Percentiles rank a stretch among this genome's conserved stretches.
These are phyloP conservation scores for Himalopsyche japonica DNA, from an alignment of 2,888 invertebrate genomes.

Conservation along the genomic window DNA sequence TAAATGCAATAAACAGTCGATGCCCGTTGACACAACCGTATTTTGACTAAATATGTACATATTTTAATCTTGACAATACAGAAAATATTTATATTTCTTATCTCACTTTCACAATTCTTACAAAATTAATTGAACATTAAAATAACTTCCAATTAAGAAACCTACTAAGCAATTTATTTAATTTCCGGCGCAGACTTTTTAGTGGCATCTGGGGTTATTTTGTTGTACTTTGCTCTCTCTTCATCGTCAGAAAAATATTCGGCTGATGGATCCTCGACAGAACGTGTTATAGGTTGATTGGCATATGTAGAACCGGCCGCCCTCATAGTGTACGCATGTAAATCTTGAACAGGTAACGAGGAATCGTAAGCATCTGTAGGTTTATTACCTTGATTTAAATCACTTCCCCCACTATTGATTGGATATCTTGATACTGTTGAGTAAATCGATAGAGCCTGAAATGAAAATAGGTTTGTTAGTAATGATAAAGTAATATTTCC, in stretches of 20 bases:
- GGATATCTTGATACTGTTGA: conserved; percentile 54
- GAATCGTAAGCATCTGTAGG: not conserved
- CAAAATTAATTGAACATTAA: not conserved
- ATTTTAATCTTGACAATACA: not conserved
- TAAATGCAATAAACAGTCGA: not conserved
- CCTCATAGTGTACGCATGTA: conserved; percentile 47
- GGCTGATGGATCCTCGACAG: conserved; percentile 49
- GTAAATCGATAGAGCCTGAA: conserved; percentile 67
- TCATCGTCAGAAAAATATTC: conserved; percentile 61
- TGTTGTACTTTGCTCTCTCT: conserved; percentile 49
- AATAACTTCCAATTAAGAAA: not conserved
- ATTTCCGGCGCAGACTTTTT: not conserved
- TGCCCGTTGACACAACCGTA: not conserved
- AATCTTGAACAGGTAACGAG: conserved; percentile 28
- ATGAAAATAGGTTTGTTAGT: conserved; percentile 32
- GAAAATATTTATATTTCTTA: not conserved
- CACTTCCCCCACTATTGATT: not conserved
- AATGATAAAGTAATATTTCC: not conserved
- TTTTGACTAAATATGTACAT: not conserved
- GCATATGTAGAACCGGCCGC: conserved; percentile 48
- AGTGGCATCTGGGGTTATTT: not conserved
- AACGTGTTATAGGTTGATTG: conserved; percentile 44
- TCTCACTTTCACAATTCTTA: not conserved
- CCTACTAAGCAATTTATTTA: not conserved
- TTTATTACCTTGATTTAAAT: not conserved